Base-by-base conservation (phyloP, 1,140 invertebrate genomes). In the Mercenaria mercenaria region DNA sequence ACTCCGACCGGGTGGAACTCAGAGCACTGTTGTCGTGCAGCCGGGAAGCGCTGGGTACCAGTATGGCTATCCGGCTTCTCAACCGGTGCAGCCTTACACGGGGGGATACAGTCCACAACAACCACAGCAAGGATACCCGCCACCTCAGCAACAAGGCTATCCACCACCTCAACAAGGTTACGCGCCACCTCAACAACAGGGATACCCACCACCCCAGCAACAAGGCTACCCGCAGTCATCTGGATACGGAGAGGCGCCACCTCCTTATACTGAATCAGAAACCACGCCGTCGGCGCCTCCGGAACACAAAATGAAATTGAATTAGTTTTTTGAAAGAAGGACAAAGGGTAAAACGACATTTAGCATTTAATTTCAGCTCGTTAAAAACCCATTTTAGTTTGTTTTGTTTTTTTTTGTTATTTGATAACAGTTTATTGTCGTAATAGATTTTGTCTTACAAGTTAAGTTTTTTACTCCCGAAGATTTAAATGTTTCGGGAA, bases 181-280 rank as follows among this genome's bases (percentile, higher is more conserved):
- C 10, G 34, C 67, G 10, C 34, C 11, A 26, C 41, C 41, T 34
- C 10, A 20, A 0, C 26, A 11, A 8, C 29, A 20, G 20, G 67
- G 61, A 6, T 84, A 84, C 52, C 39, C 61, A 15, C 56, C 43
- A 1, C 61, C 61, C 59, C 80, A 82, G 47, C 82, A 69, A 74
- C 59, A 59, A 3, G 61, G 56, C 4, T 82, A 37, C 29, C 26
- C 50, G 15, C 18, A 47, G 15, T 47, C 52, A 29, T n/a, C 56
- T 23, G 80, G 80, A 1, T 82, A 64, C 39, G 84, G 15, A 18
- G 86, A 88, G 32, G 34, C 86, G 29, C 86, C 86, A 15, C 86
- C 86, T 0, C 59, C 86, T 37, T 88, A 88, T 52, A 80, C 86
- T 15, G 76, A 80, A 32, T 47, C 32, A 26, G 23, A 56, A 56